Base-by-base conservation (phyloP, 92 coral and sea anemone species). In the Epizoanthus scotinus region DNA sequence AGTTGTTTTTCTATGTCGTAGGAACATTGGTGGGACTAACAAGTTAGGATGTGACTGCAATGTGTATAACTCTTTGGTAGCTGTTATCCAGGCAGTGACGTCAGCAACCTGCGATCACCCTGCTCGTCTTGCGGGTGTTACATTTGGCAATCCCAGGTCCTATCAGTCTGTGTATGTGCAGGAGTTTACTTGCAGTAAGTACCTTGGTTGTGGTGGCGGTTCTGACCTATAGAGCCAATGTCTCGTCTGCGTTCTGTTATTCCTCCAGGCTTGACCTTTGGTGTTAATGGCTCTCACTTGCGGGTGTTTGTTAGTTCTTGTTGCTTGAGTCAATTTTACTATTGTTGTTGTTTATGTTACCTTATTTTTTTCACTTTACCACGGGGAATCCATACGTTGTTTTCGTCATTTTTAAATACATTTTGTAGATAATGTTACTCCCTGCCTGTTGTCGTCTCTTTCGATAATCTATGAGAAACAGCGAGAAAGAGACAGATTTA, bases 111-210 rank as follows among this genome's bases (percentile, higher is more conserved):
- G 98, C 65, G 88, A 68, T n/a, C 82, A 83, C 2, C 98, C 98
- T 6, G 29, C 98, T 15, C 91, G 98, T 19, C 98, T 95, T 44
- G 83, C 86, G 15, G 86, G 84, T 12, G 97, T 91, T 1, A 64
- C 74, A 27, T 90, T 95, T 87, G 91, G 84, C 31, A 87, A 90
- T 1, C 87, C 88, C 9, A 92, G 97, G 25, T 86, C 89, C 22
- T 95, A 93, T 70, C 82, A 82, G 70, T 9, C 71, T 19, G 75
- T 84, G 50, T 84, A 90, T 67, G 88, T 89, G 44, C 97, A 94
- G 62, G 95, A 90, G 57, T 95, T 95, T 73, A 95, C 95, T 4
- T 95, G 98, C 71, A 89, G 98, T 95, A 90, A 77, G 98, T 90
- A 14, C 52, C 62, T 22, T 19, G 14, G 31, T 66, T 17, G 2